Base-by-base conservation (phyloP, 1,140 invertebrate genomes). In the Drosophila eugracilis region DNA sequence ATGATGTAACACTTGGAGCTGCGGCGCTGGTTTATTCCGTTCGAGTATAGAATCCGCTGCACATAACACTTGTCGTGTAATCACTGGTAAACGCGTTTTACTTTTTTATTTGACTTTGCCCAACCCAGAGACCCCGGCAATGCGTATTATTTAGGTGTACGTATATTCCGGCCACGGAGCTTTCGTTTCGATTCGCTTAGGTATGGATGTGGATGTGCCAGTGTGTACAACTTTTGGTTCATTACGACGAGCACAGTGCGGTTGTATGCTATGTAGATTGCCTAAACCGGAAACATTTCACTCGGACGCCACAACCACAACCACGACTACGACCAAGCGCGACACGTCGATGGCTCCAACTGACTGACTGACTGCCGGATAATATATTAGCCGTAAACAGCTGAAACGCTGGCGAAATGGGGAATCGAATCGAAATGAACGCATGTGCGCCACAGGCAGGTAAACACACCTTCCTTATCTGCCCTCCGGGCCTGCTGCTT, bases 301-400 rank as follows among this genome's bases (percentile, higher is more conserved):
- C 70, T 45, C 57, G 42, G 42, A 19, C 62, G 24, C 22, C 30
- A 67, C 62, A 47, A 6, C 5, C 14, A 14, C 5, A 9, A 15
- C 2, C 10, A 32, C 30, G n/a, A 10, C 10, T 12, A 32, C 30
- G n/a, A 9, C 30, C 53, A 49, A 59, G 69, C 45, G 55, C 67
- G 47, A 57, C 69, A 73, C 70, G 57, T 63, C 70, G 69, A 73
- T 73, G 70, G 48, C 70, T 62, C 42, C 71, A 53, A 73, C 69
- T 73, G 57, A 73, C 57, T 59, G 70, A 73, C 67, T 62, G 70
- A 73, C 70, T 67, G 63, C 48, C 70, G 70, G 70, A 74, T 73
- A 74, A 73, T 60, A 73, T 73, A 73, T 73, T 73, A 39, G 70
- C 70, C 69, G 69, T 72, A 62, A 62, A 73, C 47, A 73, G 60